These are phyloP conservation scores for Alauda arvensis DNA, from an alignment of 2,797 vertebrate species.

Conservation along the genomic window DNA sequence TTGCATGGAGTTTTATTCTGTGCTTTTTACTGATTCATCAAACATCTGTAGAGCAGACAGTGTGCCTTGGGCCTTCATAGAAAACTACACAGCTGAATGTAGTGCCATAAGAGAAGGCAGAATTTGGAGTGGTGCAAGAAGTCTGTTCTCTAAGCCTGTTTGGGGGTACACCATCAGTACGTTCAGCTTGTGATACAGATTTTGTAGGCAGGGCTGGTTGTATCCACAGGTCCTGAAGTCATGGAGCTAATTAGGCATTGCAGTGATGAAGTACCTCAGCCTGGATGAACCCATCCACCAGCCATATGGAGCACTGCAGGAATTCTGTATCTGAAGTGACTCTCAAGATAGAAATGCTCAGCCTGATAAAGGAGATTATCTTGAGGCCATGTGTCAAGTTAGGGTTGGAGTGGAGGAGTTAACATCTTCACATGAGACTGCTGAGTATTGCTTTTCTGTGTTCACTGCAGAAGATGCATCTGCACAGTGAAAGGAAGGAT, in stretches of 20 bases:
- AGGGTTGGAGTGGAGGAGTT: background rate
- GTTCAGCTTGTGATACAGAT: background rate
- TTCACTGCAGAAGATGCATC: background rate
- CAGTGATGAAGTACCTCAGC: background rate
- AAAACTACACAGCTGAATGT: background rate
- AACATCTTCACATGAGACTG: background rate
- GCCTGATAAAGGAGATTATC: background rate
- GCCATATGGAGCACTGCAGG: background rate
- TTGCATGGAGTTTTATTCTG: background rate
- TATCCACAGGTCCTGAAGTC: background rate
- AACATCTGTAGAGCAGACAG: background rate
- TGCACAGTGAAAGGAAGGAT: background rate
- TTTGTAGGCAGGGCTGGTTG: background rate
- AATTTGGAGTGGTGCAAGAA: background rate
- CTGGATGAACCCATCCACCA: background rate
- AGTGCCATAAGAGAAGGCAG: background rate
- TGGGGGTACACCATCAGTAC: background rate
- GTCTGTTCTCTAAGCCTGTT: background rate
- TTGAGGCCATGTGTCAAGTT: background rate
- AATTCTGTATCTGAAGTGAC: background rate
- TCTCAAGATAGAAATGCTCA: background rate
- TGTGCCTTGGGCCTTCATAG: background rate
- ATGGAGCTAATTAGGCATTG: background rate
- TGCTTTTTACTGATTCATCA: background rate
- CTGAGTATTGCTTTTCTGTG: background rate